Evolutionary conservation across 2,888 invertebrate genomes (phyloP), one percentile per base, ranked within the genome.

Genomic region (Eupeodes latifasciatus): DNA sequence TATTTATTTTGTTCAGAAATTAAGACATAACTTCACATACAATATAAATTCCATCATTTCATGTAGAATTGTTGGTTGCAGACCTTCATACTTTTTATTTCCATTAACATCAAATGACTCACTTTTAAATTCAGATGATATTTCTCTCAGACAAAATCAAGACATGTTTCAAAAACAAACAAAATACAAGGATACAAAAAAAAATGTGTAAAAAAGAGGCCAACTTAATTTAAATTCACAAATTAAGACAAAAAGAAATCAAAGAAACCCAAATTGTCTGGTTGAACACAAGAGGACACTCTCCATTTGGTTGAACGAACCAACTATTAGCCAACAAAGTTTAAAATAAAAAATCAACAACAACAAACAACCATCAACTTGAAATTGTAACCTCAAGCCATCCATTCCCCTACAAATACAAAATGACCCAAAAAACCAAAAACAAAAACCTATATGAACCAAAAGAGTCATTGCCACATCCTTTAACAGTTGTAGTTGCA

Each of bases 351-450:
- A 72, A 14, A 19, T 19, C 16, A 34, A 40, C 11, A 53, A 40
- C 36, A 40, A 69, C 1, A 71, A 53, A 71, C 19, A 44, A 55
- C 7, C 40, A 55, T 36, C 34, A 71, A 72, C 72, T 59, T 16
- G 14, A 72, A 59, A 72, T 47, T 59, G 59, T 75, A 74, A 75
- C 79, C 67, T 55, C 49, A 19, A 67, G 71, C 49, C 69, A 57
- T 69, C 40, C 40, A 40, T 84, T 49, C 11, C 55, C 10, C 5
- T 14, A 14, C 47, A 55, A 34, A 66, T 14, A 14, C 47, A 55
- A 34, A 66, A 66, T 72, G 72, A 59, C 62, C 66, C 36, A 72
- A n/a, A 19, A 51, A 51, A 34, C 7, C 14, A 67, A 53, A 16
- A 6, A 69, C 10, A 62, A 16, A n/a, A 27, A 40, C 14, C 27